A percentile compares a stretch with the other conserved stretches of the same genome.
phyloP scores from a whole-genome alignment of 2,797 vertebrate species.

The Potorous gilbertii region DNA sequence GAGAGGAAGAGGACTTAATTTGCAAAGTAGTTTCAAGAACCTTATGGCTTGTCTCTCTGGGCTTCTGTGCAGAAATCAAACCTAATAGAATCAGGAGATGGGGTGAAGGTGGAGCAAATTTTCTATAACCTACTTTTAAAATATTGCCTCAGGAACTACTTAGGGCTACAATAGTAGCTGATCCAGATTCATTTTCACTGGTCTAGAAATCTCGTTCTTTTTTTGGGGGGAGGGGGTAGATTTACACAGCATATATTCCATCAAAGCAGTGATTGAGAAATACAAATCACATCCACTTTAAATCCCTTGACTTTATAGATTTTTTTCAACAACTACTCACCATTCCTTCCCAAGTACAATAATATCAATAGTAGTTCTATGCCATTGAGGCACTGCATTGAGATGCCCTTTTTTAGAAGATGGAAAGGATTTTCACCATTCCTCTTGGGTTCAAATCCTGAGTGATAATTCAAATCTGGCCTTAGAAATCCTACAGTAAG shows the following conservation, averaged over 20 bases:
- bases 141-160: not conserved
- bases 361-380: not conserved
- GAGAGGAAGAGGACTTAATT: not conserved
- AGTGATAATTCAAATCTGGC: not conserved
- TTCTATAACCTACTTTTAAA: too few species aligned
- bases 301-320: not conserved
- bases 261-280: not conserved
- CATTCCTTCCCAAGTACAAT: not conserved
- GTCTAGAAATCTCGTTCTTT: not conserved
- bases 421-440: not conserved
- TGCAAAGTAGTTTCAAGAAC: not conserved
- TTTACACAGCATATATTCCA: not conserved
- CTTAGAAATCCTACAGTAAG: not conserved
- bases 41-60: not conserved
- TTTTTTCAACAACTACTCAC: not conserved
- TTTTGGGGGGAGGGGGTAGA: not conserved
- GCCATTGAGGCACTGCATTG: not conserved
- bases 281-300: not conserved
- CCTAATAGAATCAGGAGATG: not conserved
- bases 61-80: not conserved
- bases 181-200: not conserved
- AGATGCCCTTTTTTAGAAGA: not conserved
- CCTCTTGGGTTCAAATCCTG: not conserved
- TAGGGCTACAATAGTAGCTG: not conserved
- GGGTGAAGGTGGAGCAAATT: not conserved